A percentile compares a stretch with the other conserved stretches of the same genome.
Evolutionary conservation across 1,140 invertebrate genomes (phyloP).

Genomic region (Aricia agestis): DNA sequence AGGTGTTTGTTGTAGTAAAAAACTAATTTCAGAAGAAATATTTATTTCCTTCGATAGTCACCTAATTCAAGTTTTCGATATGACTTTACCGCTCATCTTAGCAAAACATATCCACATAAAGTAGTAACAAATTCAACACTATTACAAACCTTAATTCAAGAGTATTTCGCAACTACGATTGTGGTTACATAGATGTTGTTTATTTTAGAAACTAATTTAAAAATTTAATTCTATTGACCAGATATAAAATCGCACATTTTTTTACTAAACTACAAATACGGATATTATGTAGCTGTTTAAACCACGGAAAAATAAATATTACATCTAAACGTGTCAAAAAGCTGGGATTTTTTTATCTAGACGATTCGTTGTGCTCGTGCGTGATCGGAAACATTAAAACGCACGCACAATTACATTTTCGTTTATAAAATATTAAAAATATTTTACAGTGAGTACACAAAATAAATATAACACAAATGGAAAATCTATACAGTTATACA

Average conservation of each 20-base stretch:
- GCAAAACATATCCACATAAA: slow-evolving; percentile 39
- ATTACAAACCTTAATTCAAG: slow-evolving; percentile 27
- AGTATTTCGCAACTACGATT: slow-evolving; percentile 32
- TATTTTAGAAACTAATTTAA: slow-evolving; percentile 15
- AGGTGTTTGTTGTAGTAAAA: slow-evolving; percentile 26
- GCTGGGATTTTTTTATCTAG: neutral
- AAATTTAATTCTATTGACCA: slow-evolving; percentile 14
- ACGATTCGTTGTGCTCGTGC: neutral
- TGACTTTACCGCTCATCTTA: slow-evolving; percentile 47
- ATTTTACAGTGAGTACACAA: neutral
- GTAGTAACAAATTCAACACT: slow-evolving; percentile 34
- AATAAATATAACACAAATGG: slow-evolving; percentile 7
- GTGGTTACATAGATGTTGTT: slow-evolving; percentile 7
- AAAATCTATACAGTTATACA: slow-evolving; percentile 8
- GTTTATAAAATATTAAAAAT: neutral
- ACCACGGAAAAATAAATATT: slow-evolving; percentile 13
- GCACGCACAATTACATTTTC: neutral
- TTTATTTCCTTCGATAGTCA: slow-evolving; percentile 66
- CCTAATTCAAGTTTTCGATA: slow-evolving; percentile 68
- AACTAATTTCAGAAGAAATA: slow-evolving; percentile 50
- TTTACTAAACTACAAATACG: neutral
- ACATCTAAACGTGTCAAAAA: slow-evolving; percentile 1
- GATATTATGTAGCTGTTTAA: neutral
- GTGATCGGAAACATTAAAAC: neutral
- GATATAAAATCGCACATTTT: slow-evolving; percentile 16